A percentile compares a stretch with the other conserved stretches of the same genome.
Conservation (phyloP, 1,140 invertebrate species). For the Zaprionus vittiger region DNA sequence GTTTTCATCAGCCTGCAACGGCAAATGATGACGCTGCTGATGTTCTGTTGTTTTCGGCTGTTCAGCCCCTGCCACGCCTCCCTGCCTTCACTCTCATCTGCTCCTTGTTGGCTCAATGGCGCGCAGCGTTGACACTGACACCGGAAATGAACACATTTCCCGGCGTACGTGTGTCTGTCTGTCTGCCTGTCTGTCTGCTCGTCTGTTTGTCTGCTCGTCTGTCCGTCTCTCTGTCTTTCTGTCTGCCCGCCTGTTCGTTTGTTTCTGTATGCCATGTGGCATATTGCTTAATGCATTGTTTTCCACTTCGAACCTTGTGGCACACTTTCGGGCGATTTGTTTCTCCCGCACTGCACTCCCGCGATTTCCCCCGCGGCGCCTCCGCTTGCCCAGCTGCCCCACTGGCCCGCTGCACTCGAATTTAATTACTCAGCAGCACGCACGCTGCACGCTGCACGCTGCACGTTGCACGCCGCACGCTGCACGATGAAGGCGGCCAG, state of each 20-base stretch:
- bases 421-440: conserved; percentile 6
- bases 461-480: not conserved
- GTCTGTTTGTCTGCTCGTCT: conserved; percentile 29
- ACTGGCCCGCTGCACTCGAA: not conserved
- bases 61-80: not conserved
- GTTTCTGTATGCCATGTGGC: not conserved
- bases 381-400: not conserved
- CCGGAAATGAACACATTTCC: conserved; percentile 83
- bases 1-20: conserved; percentile 5
- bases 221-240: conserved; percentile 1
- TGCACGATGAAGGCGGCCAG: not conserved
- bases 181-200: not conserved
- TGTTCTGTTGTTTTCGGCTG: not conserved
- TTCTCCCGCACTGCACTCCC: not conserved
- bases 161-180: conserved; percentile 55
- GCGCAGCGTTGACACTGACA: conserved; percentile 69
- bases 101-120: conserved; percentile 36
- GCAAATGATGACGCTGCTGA: conserved; percentile 6
- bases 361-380: conserved; percentile 7
- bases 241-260: not conserved
- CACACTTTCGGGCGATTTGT: conserved; percentile 22
- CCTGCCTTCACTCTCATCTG: not conserved
- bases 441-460: not conserved
- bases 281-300: conserved; percentile 20
- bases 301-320: conserved; percentile 21